Evolutionary conservation across 1,140 invertebrate genomes (phyloP).

Genomic region (Macrocentrus cingulum): DNA sequence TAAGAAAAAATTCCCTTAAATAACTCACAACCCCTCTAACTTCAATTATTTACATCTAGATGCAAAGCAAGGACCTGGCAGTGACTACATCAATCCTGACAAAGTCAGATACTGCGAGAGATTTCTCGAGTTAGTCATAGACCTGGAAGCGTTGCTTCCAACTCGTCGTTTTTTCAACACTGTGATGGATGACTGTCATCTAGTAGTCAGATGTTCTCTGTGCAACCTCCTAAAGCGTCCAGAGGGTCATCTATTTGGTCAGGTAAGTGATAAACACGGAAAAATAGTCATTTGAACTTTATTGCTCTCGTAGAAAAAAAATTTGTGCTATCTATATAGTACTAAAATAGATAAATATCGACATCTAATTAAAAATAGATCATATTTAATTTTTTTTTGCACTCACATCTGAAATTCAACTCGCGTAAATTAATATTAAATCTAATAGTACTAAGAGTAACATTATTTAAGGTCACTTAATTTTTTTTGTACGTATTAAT

Average conservation of each 20-base stretch:
- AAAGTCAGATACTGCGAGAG: constrained; percentile 88
- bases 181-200: constrained; percentile 91
- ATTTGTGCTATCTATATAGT: constrained; percentile 19
- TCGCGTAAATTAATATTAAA: constrained; percentile 6
- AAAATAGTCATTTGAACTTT: constrained; percentile 23
- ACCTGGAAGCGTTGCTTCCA: constrained; percentile 91
- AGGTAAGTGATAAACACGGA: constrained; percentile 64
- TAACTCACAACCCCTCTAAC: no score
- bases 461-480: no score
- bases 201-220: constrained; percentile 87
- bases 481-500: no score
- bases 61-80: constrained; percentile 18
- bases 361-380: constrained; percentile 22
- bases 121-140: constrained; percentile 94
- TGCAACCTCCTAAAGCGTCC: constrained; percentile 72
- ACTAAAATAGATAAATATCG: constrained; percentile 30
- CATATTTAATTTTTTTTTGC: not conserved
- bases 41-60: no score
- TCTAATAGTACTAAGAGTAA: not conserved
- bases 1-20: no score
- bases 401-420: not conserved
- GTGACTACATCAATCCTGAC: constrained; percentile 61
- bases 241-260: constrained; percentile 90
- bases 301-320: constrained; percentile 31
- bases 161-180: constrained; percentile 97